Base-by-base conservation (phyloP, 2,113 vertebrate species). In the Sterna hirundo region DNA sequence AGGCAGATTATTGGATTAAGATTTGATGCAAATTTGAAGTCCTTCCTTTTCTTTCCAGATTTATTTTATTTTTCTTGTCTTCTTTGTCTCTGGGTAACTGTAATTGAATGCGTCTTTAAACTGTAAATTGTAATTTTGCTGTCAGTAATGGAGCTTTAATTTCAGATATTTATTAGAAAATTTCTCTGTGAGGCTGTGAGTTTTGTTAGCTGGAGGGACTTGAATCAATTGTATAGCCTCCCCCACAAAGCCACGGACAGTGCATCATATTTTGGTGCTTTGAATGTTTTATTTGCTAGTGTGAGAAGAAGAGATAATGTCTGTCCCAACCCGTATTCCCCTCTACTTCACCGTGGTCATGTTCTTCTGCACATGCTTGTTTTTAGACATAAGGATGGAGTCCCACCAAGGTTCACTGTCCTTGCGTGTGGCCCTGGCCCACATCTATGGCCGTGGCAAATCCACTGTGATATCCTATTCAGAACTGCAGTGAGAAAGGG, bases 51-150 rank as follows among this genome's bases (percentile, higher is more conserved):
- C 69, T 95, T 96, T 91, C 70, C 74, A 61, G 75, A 90, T 96
- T 93, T 97, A 77, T 81, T 94, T 94, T 86, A 27, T 86, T 66
- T 86, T 87, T 77, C 42, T 70, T 91, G 80, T 97, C 94, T 83
- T 93, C 66, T 94, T 94, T 97, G 91, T 97, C 85, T 94, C 95
- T 71, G 88, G 62, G 77, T 93, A 96, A 97, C 96, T 94, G 83
- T 96, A 97, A 96, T 85, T 96, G 96, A 97, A 97, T 69, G 94
- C 21, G 22, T 96, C 87, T 96, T 95, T 90, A 93, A 95, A 92
- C 92, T 81, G 77, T 93, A 97, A 90, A 98, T 97, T 95, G 90
- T 96, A 92, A 97, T 97, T 98, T 97, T 96, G 92, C 93, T 98
- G 96, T 98, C 93, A 97, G 96, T 92, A 72, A 60, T 60, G 76